Percentiles rank a stretch among this genome's conserved stretches.
Conservation (phyloP, 2,113 vertebrate species). For the Plecotus auritus region DNA sequence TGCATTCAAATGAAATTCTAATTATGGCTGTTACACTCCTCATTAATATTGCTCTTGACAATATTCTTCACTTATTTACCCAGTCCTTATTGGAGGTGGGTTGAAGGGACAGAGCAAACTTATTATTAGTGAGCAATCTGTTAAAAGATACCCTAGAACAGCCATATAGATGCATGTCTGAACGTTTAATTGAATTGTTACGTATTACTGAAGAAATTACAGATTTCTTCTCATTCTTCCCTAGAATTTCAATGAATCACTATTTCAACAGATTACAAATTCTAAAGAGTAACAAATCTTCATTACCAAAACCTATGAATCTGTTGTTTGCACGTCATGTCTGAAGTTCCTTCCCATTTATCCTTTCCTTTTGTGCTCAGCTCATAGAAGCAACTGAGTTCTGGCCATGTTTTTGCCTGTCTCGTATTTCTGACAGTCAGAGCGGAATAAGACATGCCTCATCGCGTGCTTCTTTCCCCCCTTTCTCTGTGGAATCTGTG, state of each 20-base stretch:
- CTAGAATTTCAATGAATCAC: neutral
- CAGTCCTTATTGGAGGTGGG: neutral
- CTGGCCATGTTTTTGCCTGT: neutral
- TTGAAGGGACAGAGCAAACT: neutral
- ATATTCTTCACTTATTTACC: neutral
- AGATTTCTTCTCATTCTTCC: neutral
- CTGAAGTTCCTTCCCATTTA: neutral
- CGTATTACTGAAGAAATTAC: neutral
- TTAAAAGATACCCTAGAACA: constrained; percentile 13
- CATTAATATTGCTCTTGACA: neutral
- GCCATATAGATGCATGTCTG: neutral
- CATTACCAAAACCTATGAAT: constrained; percentile 20
- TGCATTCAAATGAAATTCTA: neutral
- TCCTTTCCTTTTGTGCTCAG: neutral
- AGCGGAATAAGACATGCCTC: neutral
- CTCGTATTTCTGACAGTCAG: neutral
- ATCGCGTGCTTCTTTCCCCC: neutral
- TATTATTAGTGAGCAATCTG: neutral
- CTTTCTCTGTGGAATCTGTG: neutral
- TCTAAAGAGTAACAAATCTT: neutral
- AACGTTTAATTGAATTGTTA: constrained; percentile 1
- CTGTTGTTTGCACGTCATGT: neutral
- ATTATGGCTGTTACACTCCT: neutral
- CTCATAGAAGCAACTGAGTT: neutral
- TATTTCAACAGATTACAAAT: neutral